Evolutionary conservation across 2,113 vertebrate genomes (phyloP), one percentile per base, ranked within the genome.

Genomic region (Ceyx margarethae): DNA sequence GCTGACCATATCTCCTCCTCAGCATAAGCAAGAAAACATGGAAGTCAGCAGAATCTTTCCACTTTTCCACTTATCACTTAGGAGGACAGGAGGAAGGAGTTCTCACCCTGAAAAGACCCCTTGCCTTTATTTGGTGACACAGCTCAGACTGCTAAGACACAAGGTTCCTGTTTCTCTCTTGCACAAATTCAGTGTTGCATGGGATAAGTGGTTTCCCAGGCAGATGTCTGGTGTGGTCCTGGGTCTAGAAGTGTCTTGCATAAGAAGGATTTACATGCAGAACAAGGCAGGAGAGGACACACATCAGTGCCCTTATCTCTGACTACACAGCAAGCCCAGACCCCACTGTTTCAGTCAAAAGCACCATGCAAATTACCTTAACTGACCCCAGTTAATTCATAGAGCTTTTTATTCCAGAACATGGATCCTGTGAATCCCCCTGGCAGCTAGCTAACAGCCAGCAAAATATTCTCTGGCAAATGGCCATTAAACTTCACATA

Each of bases 401-500:
- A 89, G 65, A 87, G 72, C 72, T 74, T 87, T 95, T 96, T 69
- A 87, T 93, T 93, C 72, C 74, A 89, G 87, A 94, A 95, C 51
- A 74, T 87, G 57, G 81, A 87, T 93, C 89, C 92, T 71, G 64
- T 71, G 72, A 96, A 91, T 95, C 57, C 89, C 90, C 92, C 74
- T 92, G 85, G 95, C 94, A 95, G 91, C 91, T 54, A 92, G 78
- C 89, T 89, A 93, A 87, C 75, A 91, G 75, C 56, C 60, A 2
- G 89, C 56, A 95, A 95, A 96, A 92, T 89, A 92, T 91, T 91
- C 81, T 67, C 75, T 87, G 75, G 92, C 95, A 94, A 93, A 87
- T 85, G 73, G 79, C 94, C 81, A 94, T 96, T 95, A 95, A 95
- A 96, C 92, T 96, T 96, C 94, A 92, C 81, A 92, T 28, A 94